phyloP scores from a whole-genome alignment of 2,888 invertebrate genomes.

The Zhuqinia jingwanae region DNA sequence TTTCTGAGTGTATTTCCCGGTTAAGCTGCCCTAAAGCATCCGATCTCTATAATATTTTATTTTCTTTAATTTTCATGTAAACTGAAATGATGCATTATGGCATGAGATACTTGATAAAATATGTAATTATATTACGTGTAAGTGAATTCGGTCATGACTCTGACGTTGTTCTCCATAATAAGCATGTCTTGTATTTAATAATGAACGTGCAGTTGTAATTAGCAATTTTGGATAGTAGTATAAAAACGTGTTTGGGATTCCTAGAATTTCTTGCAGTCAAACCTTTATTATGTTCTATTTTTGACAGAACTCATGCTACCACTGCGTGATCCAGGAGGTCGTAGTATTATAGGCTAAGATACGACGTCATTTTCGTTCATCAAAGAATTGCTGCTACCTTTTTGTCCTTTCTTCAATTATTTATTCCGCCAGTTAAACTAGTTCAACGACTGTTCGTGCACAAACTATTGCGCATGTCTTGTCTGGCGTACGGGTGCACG shows the following conservation, averaged over 20 bases:
- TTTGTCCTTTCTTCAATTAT: not conserved
- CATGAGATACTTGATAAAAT: too few relatives aligned
- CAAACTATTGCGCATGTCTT: not conserved
- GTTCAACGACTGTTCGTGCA: not conserved
- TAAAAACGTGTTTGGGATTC: constrained; percentile 4
- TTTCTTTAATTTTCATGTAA: too few relatives aligned
- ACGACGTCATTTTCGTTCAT: too few relatives aligned
- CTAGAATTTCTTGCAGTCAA: not conserved
- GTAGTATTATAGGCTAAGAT: too few relatives aligned
- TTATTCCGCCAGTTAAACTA: not conserved
- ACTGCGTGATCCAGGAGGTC: constrained; percentile 27
- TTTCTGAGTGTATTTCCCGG: not conserved
- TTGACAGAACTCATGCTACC: not conserved
- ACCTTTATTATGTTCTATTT: not conserved
- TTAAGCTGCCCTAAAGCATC: too few relatives aligned
- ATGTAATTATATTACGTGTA: too few relatives aligned
- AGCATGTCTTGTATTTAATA: too few relatives aligned
- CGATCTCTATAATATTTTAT: too few relatives aligned
- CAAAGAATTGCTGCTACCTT: too few relatives aligned
- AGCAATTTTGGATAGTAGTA: too few relatives aligned
- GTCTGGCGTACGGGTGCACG: not conserved
- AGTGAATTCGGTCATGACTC: not conserved
- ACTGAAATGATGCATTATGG: too few relatives aligned
- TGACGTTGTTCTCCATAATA: not conserved
- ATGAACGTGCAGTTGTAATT: too few relatives aligned